Base-by-base conservation (phyloP, 2,113 vertebrate genomes). In the Mugil cephalus region DNA sequence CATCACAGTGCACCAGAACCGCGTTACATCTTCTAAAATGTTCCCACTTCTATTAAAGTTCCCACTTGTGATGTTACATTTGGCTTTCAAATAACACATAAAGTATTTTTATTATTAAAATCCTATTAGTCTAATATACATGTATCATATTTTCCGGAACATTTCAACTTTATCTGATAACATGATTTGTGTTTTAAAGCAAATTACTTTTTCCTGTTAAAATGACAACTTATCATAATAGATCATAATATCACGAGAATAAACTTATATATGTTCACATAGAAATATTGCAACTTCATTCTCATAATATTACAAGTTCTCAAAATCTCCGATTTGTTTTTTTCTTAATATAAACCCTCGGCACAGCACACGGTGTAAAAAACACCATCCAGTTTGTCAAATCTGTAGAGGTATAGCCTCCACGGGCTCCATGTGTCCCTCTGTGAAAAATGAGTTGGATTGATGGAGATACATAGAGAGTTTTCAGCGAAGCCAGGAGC, bases 401-500 rank as follows among this genome's bases (percentile, higher is more conserved):
- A 21, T 46, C 18, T 51, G 24, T n/a, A 55, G 11, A 61, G 50
- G 39, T 43, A 48, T 47, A 66, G n/a, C 5, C 47, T 34, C 40
- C 21, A 4, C 4, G 34, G 34, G 34, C 10, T 62, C 14, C 63
- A 35, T 56, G 42, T 40, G 19, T 56, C 38, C 66, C 47, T 53
- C 14, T 55, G 0, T n/a, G n/a, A 18, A 15, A 40, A 8, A n/a
- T 45, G 13, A 51, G 42, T 53, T 38, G 69, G 42, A 30, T 5
- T 30, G 24, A 30, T 30, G 2, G 24, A 30, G 24, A 30, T n/a
- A n/a, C n/a, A n/a, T 30, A 60, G 24, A 12, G 46, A 30, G 59
- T 10, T 39, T 21, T 93, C 85, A 95, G 86, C 96, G 96, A 62
- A 99, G 92, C 98, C 98, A 99, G 52, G 97, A 96, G 50, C 95